Percentiles rank a stretch among this genome's conserved stretches.
These are phyloP conservation scores for Drosophila nigrodunni DNA, from an alignment of 1,140 invertebrate species.

Conservation along the genomic window DNA sequence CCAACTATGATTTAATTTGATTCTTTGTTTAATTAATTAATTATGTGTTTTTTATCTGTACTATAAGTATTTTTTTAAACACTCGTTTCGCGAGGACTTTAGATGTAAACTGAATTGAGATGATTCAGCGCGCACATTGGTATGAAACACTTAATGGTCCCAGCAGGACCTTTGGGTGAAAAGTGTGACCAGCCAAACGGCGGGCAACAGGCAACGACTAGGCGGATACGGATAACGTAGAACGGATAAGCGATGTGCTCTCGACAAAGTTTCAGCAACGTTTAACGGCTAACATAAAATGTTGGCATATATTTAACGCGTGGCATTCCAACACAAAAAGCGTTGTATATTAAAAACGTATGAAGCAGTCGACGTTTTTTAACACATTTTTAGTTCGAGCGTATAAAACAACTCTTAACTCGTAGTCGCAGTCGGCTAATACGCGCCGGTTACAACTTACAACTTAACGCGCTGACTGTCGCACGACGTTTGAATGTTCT, in stretches of 20 bases:
- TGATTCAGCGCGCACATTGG: constrained; percentile 8
- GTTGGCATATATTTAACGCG: constrained; percentile 43
- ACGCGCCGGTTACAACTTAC: constrained; percentile 63
- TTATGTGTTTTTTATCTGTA: constrained; percentile 12
- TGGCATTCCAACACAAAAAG: constrained; percentile 9
- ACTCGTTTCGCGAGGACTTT: constrained; percentile 12
- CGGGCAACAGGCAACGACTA: background rate
- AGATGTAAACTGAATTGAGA: background rate
- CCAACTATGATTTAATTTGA: constrained; percentile 9
- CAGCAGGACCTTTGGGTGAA: constrained; percentile 17
- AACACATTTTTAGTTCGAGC: constrained; percentile 14
- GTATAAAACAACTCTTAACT: background rate
- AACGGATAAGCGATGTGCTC: constrained; percentile 27
- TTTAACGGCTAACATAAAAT: constrained; percentile 42
- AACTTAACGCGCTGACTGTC: constrained; percentile 72
- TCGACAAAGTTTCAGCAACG: constrained; percentile 43
- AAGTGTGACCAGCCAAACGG: background rate
- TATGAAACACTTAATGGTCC: constrained; percentile 5
- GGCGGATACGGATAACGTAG: background rate
- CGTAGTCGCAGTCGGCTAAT: constrained; percentile 20
- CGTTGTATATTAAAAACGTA: constrained; percentile 11
- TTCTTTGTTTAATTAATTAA: background rate
- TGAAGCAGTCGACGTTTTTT: constrained; percentile 30
- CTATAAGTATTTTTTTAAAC: constrained; percentile 6
- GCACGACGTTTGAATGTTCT: constrained; percentile 69